Evolutionary conservation across 2,113 vertebrate species (phyloP).

Genomic region (Daphoenositta chrysoptera): DNA sequence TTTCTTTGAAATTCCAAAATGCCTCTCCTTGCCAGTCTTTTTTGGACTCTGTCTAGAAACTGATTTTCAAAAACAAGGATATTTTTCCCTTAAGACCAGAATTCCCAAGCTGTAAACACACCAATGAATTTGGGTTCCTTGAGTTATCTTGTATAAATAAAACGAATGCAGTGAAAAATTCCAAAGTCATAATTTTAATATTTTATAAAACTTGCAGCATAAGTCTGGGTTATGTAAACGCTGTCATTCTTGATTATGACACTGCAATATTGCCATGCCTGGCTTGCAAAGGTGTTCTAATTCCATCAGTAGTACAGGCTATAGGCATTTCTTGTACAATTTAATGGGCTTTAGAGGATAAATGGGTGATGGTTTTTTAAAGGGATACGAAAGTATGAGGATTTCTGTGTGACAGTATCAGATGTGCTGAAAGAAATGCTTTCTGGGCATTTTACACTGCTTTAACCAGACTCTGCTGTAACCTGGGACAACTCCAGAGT

Average conservation of each 20-base stretch:
- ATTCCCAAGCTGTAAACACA: neutral
- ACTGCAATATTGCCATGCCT: neutral
- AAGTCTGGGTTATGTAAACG: neutral
- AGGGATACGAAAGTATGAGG: neutral
- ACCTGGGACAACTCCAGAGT: neutral
- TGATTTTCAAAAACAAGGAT: neutral
- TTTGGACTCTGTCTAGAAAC: neutral
- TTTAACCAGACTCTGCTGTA: neutral
- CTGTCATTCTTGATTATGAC: neutral
- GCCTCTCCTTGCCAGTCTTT: neutral
- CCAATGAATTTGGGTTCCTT: neutral
- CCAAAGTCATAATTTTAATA: neutral
- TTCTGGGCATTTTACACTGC: neutral
- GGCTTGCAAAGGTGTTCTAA: neutral
- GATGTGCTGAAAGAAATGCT: neutral
- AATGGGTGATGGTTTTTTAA: neutral
- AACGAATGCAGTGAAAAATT: neutral
- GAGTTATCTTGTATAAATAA: neutral
- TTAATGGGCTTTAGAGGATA: neutral
- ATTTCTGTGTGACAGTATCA: neutral
- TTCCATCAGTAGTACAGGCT: neutral
- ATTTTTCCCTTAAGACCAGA: neutral
- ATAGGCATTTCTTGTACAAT: neutral
- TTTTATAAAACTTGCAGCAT: neutral
- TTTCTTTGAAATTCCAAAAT: neutral